These are phyloP conservation scores for Phallusia fumigata DNA, from an alignment of 23 tunicate genomes.

Conservation along the genomic window DNA sequence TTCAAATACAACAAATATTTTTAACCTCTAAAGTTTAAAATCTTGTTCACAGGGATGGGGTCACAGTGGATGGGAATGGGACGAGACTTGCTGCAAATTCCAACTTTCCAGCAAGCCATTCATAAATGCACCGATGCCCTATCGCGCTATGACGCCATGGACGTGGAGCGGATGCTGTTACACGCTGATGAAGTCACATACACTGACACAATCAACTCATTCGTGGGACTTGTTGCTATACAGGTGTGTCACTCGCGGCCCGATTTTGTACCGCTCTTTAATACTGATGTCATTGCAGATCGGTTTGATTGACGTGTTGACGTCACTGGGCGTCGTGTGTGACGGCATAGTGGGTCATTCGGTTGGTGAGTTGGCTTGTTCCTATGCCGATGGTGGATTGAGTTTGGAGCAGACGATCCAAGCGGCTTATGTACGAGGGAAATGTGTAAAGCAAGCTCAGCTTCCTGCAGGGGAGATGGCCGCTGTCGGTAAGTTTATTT, in stretches of 20 bases:
- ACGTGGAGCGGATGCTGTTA: not conserved
- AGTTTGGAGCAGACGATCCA: constrained; percentile 11
- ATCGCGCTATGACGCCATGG: not conserved
- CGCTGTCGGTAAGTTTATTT: constrained; percentile 6
- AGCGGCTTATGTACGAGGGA: constrained; percentile 11
- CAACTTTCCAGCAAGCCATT: not conserved
- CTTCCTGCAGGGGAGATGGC: constrained; percentile 4
- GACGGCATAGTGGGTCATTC: constrained; percentile 11
- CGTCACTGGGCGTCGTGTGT: constrained; percentile 1
- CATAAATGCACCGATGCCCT: not conserved
- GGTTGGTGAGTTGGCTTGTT: constrained; percentile 15
- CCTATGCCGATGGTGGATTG: constrained; percentile 15
- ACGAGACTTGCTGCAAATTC: not conserved
- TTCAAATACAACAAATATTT: too few species aligned
- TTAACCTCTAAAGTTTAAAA: too few species aligned
- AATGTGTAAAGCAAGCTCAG: not conserved
- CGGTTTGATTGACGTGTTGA: constrained; percentile 6
- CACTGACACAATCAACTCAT: not conserved
- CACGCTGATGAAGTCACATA: not conserved
- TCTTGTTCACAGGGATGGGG: constrained; percentile 21
- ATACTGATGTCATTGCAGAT: not conserved
- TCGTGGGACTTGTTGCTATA: constrained; percentile 6
- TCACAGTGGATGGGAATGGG: constrained; percentile 28
- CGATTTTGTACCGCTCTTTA: not conserved
- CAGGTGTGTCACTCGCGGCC: not conserved